These are phyloP conservation scores for Drosophila punjabiensis DNA, from an alignment of 1,140 invertebrate species.

Conservation along the genomic window DNA sequence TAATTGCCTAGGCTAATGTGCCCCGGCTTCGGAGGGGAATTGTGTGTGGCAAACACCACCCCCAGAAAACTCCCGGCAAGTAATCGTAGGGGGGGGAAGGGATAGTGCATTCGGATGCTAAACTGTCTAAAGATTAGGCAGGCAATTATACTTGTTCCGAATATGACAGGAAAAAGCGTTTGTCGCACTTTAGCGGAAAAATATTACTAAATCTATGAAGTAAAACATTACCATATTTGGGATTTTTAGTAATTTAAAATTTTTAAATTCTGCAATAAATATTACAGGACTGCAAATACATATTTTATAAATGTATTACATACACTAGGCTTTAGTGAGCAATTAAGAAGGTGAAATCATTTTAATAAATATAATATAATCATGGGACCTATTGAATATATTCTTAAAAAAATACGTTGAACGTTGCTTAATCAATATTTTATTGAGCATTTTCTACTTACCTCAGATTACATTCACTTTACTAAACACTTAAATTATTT, in stretches of 20 bases:
- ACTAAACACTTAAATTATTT: not conserved
- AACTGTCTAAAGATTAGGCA: constrained; percentile 2
- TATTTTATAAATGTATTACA: no score
- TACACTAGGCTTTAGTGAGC: no score
- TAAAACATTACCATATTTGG: not conserved
- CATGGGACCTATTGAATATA: no score
- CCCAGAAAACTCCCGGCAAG: constrained; percentile 4
- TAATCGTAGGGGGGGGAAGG: not conserved
- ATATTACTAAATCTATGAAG: not conserved
- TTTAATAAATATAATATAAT: no score
- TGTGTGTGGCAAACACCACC: constrained; percentile 4
- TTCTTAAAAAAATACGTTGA: no score
- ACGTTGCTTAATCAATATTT: not conserved
- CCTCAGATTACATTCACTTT: not conserved
- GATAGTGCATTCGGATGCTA: constrained; percentile 6
- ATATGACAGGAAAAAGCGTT: not conserved
- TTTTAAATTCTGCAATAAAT: no score
- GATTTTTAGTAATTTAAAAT: no score
- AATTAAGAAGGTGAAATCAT: no score
- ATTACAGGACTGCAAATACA: no score
- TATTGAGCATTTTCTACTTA: no score
- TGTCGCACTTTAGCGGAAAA: not conserved
- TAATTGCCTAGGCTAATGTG: constrained; percentile 58
- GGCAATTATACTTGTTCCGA: not conserved
- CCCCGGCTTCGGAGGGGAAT: not conserved